These are phyloP conservation scores for Vulpes lagopus DNA, from an alignment of 2,113 vertebrate species.

Conservation along the genomic window DNA sequence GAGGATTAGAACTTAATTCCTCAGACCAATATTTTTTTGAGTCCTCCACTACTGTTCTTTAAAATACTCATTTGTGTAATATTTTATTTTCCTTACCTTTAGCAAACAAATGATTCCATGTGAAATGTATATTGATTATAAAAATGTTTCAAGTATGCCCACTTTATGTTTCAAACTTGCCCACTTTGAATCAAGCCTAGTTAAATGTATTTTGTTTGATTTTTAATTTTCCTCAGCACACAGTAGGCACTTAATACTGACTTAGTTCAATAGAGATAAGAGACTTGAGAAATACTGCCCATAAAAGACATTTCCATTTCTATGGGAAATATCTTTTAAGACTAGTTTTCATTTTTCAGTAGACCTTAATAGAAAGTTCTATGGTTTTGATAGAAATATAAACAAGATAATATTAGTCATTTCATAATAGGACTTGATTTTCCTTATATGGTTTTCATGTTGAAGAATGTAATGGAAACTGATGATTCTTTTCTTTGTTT, in stretches of 20 bases:
- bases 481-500: constrained; percentile 23
- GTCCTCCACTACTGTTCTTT: neutral
- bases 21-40: neutral
- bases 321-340: constrained; percentile 44
- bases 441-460: constrained; percentile 6
- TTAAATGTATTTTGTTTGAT: neutral
- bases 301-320: constrained; percentile 23
- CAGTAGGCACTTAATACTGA: neutral
- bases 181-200: neutral
- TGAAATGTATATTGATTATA: constrained; percentile 28
- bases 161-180: neutral
- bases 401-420: neutral
- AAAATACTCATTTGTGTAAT: neutral
- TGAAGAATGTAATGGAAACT: neutral
- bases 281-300: neutral
- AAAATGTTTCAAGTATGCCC: neutral
- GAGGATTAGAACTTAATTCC: neutral
- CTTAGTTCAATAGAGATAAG: neutral
- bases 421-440: constrained; percentile 41
- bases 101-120: neutral
- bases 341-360: constrained; percentile 61
- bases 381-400: constrained; percentile 29
- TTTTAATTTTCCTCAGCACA: neutral
- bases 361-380: constrained; percentile 14
- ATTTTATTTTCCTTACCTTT: neutral